Evolutionary conservation across 2,113 vertebrate genomes (phyloP), one percentile per base, ranked within the genome.

Genomic region (Brachirus orientalis): DNA sequence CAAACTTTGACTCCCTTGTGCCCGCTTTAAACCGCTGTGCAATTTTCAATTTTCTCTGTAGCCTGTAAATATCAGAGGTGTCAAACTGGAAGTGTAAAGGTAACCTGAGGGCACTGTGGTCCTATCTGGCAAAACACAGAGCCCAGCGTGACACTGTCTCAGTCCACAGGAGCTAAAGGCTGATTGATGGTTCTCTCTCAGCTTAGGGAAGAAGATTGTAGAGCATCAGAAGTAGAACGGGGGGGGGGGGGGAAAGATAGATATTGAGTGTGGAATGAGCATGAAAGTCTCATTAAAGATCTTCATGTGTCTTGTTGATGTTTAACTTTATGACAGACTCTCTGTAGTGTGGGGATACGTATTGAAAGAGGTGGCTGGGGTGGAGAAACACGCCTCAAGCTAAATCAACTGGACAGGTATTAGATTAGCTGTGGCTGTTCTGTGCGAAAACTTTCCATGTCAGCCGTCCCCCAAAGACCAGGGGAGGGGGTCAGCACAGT

Each of bases 241-340:
- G 41, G 7, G 16, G 8, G 1, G 6, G 3, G 10, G 48, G 4
- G 73, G 72, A 53, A 44, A 47, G 20, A 65, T 52, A 53, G 75
- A 79, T 71, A 69, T 43, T 63, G 50, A 69, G 61, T 43, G 28
- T 78, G 80, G 86, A 83, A 82, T 64, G 43, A 75, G 69, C 63
- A 73, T 51, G 54, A 52, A 77, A 72, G 72, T 71, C 62, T 84
- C 78, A 84, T 86, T 86, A 82, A 84, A 85, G 76, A 81, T 72
- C 69, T 80, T 63, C 67, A 57, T 66, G 80, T 54, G 37, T 54
- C 47, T 76, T 44, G 58, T 48, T 35, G 47, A 72, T 72, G 80
- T 83, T 79, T 79, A 80, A 82, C 77, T 88, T 80, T 77, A 83
- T 72, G 77, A 80, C n/a, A 38, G 79, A 77, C 77, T 85, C 64